Conservation (phyloP, 2,113 vertebrate species). For the Excalfactoria chinensis region DNA sequence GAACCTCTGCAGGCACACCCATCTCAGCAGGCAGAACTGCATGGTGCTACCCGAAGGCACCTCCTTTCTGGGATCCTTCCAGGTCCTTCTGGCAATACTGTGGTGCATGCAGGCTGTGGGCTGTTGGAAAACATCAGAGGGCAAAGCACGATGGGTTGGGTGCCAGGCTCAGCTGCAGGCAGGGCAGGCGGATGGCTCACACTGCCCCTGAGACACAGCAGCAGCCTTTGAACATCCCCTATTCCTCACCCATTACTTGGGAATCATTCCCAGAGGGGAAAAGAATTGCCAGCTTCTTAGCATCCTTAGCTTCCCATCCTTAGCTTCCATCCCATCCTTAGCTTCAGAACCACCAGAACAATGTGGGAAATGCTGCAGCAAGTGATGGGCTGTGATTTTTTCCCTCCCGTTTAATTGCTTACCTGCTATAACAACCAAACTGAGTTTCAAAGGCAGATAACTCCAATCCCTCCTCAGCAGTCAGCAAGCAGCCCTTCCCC, state of each 20-base stretch:
- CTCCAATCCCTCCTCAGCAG: constrained; percentile 2
- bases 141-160: neutral
- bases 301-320: too few relatives aligned
- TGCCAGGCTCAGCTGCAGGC: neutral
- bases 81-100: neutral
- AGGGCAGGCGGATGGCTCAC: neutral
- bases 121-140: neutral
- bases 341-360: neutral
- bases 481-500: constrained; percentile 42
- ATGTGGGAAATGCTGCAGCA: neutral
- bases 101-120: neutral
- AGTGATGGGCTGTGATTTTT: neutral
- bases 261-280: neutral
- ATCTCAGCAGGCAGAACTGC: neutral
- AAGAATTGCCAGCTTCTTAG: accelerated
- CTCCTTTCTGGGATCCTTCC: neutral
- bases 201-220: neutral
- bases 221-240: accelerated
- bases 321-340: too few relatives aligned
- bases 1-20: neutral
- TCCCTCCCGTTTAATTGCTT: constrained; percentile 48
- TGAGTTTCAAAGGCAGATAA: constrained; percentile 35
- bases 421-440: constrained; percentile 16
- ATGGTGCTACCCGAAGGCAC: neutral
- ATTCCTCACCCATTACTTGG: neutral